Base-by-base conservation (phyloP, 2,797 vertebrate species). In the Leptoclinus maculatus region DNA sequence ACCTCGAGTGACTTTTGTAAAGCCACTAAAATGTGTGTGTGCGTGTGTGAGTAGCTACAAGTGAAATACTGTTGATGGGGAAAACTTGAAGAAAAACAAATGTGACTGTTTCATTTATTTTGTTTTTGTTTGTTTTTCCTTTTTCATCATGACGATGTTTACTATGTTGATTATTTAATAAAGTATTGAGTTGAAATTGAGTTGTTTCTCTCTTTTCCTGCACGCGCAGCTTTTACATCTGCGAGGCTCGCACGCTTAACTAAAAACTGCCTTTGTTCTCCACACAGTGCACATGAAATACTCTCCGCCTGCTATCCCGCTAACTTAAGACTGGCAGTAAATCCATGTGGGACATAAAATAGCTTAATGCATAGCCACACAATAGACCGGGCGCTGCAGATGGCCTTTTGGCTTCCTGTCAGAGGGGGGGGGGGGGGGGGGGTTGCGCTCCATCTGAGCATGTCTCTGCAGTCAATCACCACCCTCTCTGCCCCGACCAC, bases 101-200 rank as follows among this genome's bases (percentile, higher is more conserved):
- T 89, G 79, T 88, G 86, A 86, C 83, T 63, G 73, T 80, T 83
- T 89, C 58, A 76, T 89, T 81, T 86, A 66, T 67, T 58, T 76
- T 77, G 76, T 79, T 62, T 85, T 83, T 64, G 74, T 73, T 78
- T 69, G 63, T 73, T 87, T 87, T 72, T 78, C 54, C 32, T 88
- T 90, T 87, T 92, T 86, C 81, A 90, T 78, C 84, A 89, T 73
- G 80, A 87, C 59, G 83, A 81, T 86, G 87, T 92, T 91, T 87
- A 87, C 79, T 53, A 74, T 90, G 83, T 88, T 86, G 78, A 87
- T 91, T 91, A 95, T 95, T 93, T 93, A 95, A 95, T 95, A 95
- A 95, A 95, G 87, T 90, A 79, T 89, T 87, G 74, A 91, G 79
- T 82, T 87, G 72, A 88, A 87, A 79, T 77, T 34, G 58, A 79